phyloP scores from a whole-genome alignment of 1,140 invertebrate species.

The Amyelois transitella region DNA sequence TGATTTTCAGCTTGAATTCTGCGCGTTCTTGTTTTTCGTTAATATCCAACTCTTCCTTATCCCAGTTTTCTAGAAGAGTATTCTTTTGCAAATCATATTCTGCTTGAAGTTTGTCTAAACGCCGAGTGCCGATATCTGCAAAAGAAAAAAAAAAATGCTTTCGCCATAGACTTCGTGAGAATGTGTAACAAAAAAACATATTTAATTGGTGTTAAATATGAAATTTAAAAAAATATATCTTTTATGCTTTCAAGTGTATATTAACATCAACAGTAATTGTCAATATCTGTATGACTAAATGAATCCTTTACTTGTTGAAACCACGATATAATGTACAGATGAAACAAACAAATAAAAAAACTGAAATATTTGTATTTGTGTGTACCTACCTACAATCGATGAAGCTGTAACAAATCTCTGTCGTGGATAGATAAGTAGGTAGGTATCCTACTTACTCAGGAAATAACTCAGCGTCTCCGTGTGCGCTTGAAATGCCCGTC shows the following conservation, averaged over 20 bases:
- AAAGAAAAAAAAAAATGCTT: conserved; percentile 7
- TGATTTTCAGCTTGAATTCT: conserved; percentile 58
- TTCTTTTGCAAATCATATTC: conserved; percentile 75
- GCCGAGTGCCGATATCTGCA: conserved; percentile 49
- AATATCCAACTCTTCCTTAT: conserved; percentile 57
- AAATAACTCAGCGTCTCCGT: conserved; percentile 80
- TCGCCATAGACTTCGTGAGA: not conserved
- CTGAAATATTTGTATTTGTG: no score
- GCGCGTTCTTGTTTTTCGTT: conserved; percentile 51
- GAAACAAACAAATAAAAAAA: no score
- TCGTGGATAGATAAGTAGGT: not conserved
- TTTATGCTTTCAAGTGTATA: no score
- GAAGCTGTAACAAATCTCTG: no score
- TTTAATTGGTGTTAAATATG: no score
- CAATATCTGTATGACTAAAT: no score
- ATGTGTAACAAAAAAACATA: not conserved
- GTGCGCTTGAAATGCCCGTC: conserved; percentile 79
- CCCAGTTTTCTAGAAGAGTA: conserved; percentile 67
- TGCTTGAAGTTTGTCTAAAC: conserved; percentile 72
- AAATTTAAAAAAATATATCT: no score
- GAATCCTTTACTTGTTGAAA: no score
- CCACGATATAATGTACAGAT: no score
- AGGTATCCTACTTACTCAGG: conserved; percentile 72
- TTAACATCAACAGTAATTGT: no score
- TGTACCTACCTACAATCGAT: no score